Evolutionary conservation across 2,888 invertebrate species (phyloP).

Genomic region (Resseliella maxima): DNA sequence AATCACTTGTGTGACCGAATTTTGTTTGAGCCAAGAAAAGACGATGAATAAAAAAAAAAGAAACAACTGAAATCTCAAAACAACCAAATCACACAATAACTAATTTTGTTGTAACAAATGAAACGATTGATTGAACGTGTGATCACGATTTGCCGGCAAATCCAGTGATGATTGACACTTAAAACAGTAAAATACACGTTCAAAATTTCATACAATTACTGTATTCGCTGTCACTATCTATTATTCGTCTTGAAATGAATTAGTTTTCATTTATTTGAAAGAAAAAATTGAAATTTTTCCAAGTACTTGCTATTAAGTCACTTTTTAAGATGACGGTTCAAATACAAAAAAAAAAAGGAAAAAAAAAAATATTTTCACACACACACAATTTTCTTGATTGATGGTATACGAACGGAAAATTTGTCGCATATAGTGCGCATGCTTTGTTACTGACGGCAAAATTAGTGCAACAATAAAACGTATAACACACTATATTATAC

Average conservation of each 20-base stretch:
- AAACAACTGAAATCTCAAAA: neutral
- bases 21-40: neutral
- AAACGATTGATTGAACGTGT: too few species aligned
- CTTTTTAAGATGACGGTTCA: slow-evolving; percentile 6
- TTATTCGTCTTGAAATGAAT: neutral
- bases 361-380: too few species aligned
- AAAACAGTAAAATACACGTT: too few species aligned
- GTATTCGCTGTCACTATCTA: neutral
- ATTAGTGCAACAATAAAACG: slow-evolving; percentile 17
- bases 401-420: slow-evolving; percentile 7
- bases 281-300: neutral
- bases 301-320: neutral
- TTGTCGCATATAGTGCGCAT: slow-evolving; percentile 43
- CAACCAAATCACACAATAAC: neutral
- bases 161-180: too few species aligned
- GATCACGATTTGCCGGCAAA: too few species aligned
- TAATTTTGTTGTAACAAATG: too few species aligned
- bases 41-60: neutral
- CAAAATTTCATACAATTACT: too few species aligned
- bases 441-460: slow-evolving; percentile 51
- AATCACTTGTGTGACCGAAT: neutral
- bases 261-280: neutral
- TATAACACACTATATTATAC: neutral
- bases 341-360: neutral
- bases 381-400: too few species aligned